Conservation (phyloP, 1,140 invertebrate genomes). For the Limonius californicus region DNA sequence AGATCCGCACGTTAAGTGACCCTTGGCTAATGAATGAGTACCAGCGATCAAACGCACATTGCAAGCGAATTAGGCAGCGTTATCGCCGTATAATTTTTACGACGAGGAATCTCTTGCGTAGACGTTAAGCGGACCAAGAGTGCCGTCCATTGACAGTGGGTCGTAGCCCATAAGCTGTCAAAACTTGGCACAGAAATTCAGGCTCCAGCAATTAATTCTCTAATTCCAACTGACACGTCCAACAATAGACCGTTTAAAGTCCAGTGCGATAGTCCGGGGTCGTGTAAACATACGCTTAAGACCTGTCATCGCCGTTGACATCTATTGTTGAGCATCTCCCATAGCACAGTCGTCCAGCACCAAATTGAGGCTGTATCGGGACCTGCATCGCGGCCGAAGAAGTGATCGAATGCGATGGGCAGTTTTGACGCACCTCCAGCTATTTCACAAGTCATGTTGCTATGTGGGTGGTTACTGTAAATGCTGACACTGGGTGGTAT, state of each 20-base stretch:
- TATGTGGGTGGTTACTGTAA: conserved; percentile 23
- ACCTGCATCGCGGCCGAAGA: neutral
- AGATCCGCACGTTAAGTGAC: too few species aligned
- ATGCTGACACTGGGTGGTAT: conserved; percentile 13
- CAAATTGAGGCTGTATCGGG: neutral
- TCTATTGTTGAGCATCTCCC: conserved; percentile 34
- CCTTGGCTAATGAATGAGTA: too few species aligned
- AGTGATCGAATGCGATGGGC: conserved; percentile 16
- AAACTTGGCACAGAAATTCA: conserved; percentile 12
- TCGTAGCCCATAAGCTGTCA: neutral
- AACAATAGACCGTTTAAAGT: conserved; percentile 36
- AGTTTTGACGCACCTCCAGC: conserved; percentile 12
- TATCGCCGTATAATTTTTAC: too few species aligned
- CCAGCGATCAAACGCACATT: too few species aligned
- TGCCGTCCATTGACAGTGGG: too few species aligned
- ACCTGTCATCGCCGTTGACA: conserved; percentile 37
- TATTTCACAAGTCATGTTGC: conserved; percentile 20
- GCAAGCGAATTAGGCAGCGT: too few species aligned
- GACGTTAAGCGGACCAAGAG: too few species aligned
- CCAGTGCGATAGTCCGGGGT: conserved; percentile 27
- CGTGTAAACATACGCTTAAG: conserved; percentile 38
- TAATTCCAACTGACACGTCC: conserved; percentile 29
- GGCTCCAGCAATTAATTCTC: conserved; percentile 23
- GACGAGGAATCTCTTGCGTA: too few species aligned
- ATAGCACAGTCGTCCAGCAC: conserved; percentile 17